Conservation (phyloP, 2,113 vertebrate genomes). For the Cinclus mexicanus region DNA sequence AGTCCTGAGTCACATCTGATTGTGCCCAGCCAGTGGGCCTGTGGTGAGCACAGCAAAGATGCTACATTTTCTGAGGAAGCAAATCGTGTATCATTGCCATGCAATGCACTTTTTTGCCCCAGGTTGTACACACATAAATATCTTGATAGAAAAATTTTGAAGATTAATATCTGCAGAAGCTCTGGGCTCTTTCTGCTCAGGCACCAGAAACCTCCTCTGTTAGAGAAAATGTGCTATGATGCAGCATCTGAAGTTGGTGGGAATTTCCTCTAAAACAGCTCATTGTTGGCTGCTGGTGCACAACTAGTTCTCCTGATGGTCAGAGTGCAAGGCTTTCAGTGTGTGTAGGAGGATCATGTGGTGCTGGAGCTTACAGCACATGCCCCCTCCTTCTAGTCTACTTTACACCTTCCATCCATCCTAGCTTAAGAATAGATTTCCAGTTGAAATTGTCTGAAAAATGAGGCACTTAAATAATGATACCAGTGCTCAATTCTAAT, state of each 20-base stretch:
- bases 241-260: neutral
- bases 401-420: neutral
- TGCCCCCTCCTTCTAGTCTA: neutral
- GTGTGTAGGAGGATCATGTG: fast-evolving
- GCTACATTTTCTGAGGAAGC: neutral
- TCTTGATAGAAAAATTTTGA: neutral
- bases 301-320: neutral
- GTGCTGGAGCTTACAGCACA: neutral
- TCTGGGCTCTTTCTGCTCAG: neutral
- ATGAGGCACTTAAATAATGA: neutral
- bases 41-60: neutral
- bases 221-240: neutral
- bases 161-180: neutral
- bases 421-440: neutral
- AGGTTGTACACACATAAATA: neutral
- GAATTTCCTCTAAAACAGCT: neutral
- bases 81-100: neutral
- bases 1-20: neutral
- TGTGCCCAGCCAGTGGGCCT: neutral
- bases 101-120: neutral
- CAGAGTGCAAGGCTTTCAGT: neutral
- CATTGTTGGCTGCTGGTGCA: neutral
- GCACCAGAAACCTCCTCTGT: neutral
- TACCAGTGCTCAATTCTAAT: neutral
- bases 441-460: neutral